phyloP scores from a whole-genome alignment of 92 coral and sea anemone genomes.

The Bergia puertoricense region DNA sequence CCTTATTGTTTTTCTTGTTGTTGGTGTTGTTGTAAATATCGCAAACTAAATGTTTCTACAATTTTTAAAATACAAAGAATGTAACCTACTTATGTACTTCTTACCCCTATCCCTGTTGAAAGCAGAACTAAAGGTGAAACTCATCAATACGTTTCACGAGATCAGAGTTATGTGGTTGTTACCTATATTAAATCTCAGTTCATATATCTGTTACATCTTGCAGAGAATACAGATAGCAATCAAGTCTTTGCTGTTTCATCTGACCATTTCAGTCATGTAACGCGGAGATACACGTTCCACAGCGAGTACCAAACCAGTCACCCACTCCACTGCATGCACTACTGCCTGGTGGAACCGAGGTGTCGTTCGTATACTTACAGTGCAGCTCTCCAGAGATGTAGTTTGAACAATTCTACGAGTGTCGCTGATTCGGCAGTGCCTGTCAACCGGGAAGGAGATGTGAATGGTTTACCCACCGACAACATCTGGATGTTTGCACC shows the following conservation, averaged over 20 bases:
- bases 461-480: background rate
- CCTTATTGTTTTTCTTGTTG: no score
- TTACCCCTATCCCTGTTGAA: no score
- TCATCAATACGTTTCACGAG: no score
- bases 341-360: background rate
- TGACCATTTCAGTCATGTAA: no score
- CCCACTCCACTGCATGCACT: constrained; percentile 8
- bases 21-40: no score
- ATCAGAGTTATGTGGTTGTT: background rate
- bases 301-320: background rate
- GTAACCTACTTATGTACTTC: no score
- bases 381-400: background rate
- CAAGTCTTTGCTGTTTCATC: background rate
- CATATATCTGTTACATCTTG: background rate
- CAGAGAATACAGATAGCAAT: background rate
- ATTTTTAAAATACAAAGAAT: no score
- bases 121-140: no score
- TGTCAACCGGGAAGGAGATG: background rate
- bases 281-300: constrained; percentile 2
- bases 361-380: background rate
- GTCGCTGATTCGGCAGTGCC: background rate
- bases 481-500: background rate
- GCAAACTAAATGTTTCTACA: no score
- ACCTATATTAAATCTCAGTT: background rate
- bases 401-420: background rate